Percentiles rank a stretch among this genome's conserved stretches.
phyloP scores from a whole-genome alignment of 23 tunicate species.

The Clavelina lepadiformis region DNA sequence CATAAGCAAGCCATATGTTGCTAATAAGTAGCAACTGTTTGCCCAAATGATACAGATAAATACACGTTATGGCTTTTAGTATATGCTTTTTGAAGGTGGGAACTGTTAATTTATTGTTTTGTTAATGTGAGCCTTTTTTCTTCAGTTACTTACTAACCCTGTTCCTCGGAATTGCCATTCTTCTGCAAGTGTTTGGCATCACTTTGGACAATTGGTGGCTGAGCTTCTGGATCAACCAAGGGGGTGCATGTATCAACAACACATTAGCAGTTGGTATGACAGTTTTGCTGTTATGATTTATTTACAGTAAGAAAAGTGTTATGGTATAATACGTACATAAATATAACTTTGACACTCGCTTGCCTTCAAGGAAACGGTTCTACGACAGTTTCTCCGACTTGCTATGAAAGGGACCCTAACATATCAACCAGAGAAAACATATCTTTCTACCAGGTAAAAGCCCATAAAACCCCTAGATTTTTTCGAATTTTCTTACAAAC shows the following conservation, averaged over 20 bases:
- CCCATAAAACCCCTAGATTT: no score
- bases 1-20: no score
- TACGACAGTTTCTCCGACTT: neutral
- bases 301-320: neutral
- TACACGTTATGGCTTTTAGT: no score
- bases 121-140: neutral
- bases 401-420: neutral
- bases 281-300: neutral
- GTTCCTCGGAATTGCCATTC: neutral
- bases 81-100: no score
- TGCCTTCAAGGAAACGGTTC: neutral
- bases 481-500: no score
- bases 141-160: neutral
- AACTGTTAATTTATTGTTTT: neutral
- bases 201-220: conserved; percentile 72
- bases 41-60: no score
- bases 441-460: conserved; percentile 17
- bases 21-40: no score
- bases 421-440: conserved; percentile 4
- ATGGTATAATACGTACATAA: neutral
- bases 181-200: conserved; percentile 35
- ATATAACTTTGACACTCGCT: neutral
- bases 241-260: conserved; percentile 31
- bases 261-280: neutral
- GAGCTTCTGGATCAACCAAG: conserved; percentile 60